Base-by-base conservation (phyloP, 2,888 invertebrate species). In the Epinotia nisella region DNA sequence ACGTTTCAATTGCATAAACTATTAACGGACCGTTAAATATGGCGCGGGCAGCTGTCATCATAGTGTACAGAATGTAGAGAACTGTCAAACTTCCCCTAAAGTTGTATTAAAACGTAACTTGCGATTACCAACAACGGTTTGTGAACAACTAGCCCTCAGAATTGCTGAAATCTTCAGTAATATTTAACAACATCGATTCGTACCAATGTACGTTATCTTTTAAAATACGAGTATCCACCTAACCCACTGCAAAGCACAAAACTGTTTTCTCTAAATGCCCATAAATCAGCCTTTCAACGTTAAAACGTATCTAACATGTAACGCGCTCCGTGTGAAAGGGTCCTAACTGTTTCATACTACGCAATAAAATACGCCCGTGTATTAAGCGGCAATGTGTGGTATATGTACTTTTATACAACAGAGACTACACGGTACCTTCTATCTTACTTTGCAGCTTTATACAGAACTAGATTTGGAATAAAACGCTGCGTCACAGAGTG, bases 241-340 rank as follows among this genome's bases (percentile, higher is more conserved):
- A 66, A 56, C 66, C 66, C 21, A 56, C 35, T 51, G 64, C 39
- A 56, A 55, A 39, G 66, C 66, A 66, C 66, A 56, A 41, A 66
- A 66, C 66, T 56, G 66, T 66, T 66, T 66, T 56, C 66, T 66
- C 66, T 55, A 55, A 66, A 66, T 66, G 66, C 39, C 21, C 66
- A 66, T 66, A 66, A 56, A 66, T 66, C 66, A 66, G 41, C 55
- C 55, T 66, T 66, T 66, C 55, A 66, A n/a, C 66, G 66, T 56
- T 56, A 56, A 66, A 66, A 66, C 53, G 55, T 66, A 66, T 56
- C 39, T 66, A 56, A 55, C 65, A 65, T 41, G 53, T 66, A 49
- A 24, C 13, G 1, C 29, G n/a, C 21, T 15, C 21, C n/a, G 29
- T 59, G 59, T 39, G 35, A 59, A 29, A 17, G 35, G 59, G 59